Conservation (phyloP, 2,888 invertebrate genomes). For the Achlya flavicornis region DNA sequence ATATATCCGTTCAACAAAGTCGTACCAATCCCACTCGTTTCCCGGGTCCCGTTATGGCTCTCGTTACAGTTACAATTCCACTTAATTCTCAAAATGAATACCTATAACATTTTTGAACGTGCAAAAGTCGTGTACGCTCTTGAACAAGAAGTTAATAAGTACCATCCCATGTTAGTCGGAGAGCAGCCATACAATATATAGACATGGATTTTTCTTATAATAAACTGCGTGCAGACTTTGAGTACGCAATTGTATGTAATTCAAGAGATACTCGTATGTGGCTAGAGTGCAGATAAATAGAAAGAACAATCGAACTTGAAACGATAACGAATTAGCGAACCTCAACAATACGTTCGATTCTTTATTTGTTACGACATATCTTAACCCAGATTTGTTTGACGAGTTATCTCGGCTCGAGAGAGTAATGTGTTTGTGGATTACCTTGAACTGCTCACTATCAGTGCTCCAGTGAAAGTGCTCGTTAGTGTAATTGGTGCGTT, state of each 20-base stretch:
- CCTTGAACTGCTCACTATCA: conserved; percentile 74
- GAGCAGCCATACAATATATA: conserved; percentile 28
- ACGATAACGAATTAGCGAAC: conserved; percentile 13
- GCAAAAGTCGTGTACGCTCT: conserved; percentile 41
- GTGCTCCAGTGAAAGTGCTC: conserved; percentile 74
- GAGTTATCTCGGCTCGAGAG: conserved; percentile 44
- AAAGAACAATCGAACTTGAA: background rate
- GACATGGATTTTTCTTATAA: background rate
- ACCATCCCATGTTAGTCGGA: conserved; percentile 30
- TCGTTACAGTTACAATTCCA: conserved; percentile 62
- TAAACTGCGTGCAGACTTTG: background rate
- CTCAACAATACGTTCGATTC: conserved; percentile 21
- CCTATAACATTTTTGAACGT: conserved; percentile 45
- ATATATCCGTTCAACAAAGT: conserved; percentile 48
- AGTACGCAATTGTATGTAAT: background rate
- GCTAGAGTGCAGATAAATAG: background rate
- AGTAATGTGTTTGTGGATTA: conserved; percentile 62
- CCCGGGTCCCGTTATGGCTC: conserved; percentile 68
- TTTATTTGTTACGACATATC: conserved; percentile 38
- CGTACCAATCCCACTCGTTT: conserved; percentile 56
- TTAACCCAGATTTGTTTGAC: conserved; percentile 49
- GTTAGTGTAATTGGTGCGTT: conserved; percentile 76
- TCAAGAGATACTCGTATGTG: background rate
- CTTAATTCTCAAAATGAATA: conserved; percentile 59
- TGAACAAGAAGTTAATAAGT: conserved; percentile 43